Evolutionary conservation across 2,888 invertebrate genomes (phyloP).

Genomic region (Drosophila putrida): DNA sequence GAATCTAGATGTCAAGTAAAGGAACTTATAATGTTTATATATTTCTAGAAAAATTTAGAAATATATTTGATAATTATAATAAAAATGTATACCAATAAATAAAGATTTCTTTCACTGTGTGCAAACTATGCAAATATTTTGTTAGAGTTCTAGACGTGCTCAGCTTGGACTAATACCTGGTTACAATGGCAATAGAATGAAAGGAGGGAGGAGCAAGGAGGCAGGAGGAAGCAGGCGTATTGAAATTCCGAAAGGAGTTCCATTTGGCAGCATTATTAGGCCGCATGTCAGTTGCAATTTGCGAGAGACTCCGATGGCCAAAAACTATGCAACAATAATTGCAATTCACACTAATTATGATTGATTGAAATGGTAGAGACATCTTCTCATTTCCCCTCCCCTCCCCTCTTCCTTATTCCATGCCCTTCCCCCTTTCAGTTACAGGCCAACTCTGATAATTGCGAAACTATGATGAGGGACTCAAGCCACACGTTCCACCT

Average conservation of each 20-base stretch:
- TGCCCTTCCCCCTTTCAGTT: slow-evolving; percentile 5
- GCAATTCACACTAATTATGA: slow-evolving; percentile 80
- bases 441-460: slow-evolving; percentile 54
- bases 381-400: background rate
- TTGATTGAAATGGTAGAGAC: slow-evolving; percentile 59
- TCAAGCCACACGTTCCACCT: slow-evolving; percentile 30
- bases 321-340: slow-evolving; percentile 77
- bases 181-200: background rate
- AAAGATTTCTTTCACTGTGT: background rate
- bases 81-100: too few species aligned
- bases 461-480: slow-evolving; percentile 73
- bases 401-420: too few species aligned
- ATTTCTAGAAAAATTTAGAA: too few species aligned
- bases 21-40: too few species aligned
- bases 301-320: slow-evolving; percentile 4
- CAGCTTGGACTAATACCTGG: background rate
- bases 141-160: background rate
- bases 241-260: slow-evolving; percentile 5
- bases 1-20: too few species aligned
- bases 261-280: slow-evolving; percentile 42
- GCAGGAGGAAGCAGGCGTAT: background rate
- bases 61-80: too few species aligned
- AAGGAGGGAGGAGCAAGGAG: too few species aligned
- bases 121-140: background rate
- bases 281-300: slow-evolving; percentile 71